phyloP scores from a whole-genome alignment of 2,797 vertebrate genomes.

The Xiphorhynchus erythropygius region DNA sequence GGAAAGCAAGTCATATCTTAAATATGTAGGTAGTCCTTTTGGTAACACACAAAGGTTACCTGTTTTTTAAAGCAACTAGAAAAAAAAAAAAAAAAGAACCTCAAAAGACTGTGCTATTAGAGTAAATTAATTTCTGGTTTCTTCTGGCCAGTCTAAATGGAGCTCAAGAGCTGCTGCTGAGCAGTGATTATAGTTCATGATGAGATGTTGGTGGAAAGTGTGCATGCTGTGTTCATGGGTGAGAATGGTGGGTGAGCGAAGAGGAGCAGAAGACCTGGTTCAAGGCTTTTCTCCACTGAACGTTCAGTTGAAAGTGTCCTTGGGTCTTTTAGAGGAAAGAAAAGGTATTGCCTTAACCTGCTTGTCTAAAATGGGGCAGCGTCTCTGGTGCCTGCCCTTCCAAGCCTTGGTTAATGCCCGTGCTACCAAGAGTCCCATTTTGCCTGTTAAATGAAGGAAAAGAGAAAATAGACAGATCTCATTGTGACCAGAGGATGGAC shows the following conservation, averaged over 20 bases:
- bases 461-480: not conserved
- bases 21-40: not conserved
- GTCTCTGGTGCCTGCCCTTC: not conserved
- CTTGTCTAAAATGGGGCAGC: not conserved
- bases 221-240: rapidly evolving
- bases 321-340: not conserved
- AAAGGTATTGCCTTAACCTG: not conserved
- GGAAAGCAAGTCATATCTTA: not conserved
- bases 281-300: not conserved
- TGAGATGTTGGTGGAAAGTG: not conserved
- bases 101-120: not conserved
- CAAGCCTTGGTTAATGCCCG: rapidly evolving
- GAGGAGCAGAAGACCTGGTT: not conserved
- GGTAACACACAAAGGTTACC: not conserved
- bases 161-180: not conserved
- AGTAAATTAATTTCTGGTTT: not conserved
- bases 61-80: not conserved
- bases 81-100: not conserved
- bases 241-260: not conserved
- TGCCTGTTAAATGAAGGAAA: not conserved
- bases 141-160: not conserved
- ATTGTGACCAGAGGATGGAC: not conserved
- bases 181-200: not conserved
- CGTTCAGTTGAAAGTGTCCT: not conserved
- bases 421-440: not conserved